A percentile compares a stretch with the other conserved stretches of the same genome.
Conservation (phyloP, 2,888 invertebrate species). For the Cepaea hortensis region DNA sequence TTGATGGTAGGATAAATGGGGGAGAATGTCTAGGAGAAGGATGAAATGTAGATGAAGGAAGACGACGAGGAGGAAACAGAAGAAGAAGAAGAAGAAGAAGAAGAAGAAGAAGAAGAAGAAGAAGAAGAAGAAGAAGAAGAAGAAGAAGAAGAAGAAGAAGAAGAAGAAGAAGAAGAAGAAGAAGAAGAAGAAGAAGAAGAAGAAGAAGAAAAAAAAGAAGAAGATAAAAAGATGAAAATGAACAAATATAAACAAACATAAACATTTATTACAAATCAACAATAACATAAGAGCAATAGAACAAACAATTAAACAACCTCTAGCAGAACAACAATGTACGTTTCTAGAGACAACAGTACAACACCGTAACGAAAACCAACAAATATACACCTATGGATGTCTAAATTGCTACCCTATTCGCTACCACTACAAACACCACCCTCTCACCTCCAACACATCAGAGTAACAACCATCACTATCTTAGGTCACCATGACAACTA, state of each 20-base stretch:
- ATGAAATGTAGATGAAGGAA: background rate
- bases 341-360: background rate
- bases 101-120: background rate
- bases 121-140: background rate
- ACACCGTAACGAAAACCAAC: background rate
- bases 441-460: constrained; percentile 26
- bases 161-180: background rate
- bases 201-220: background rate
- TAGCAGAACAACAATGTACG: background rate
- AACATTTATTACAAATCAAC: background rate
- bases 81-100: background rate
- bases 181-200: background rate
- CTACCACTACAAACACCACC: constrained; percentile 26
- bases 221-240: background rate
- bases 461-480: background rate
- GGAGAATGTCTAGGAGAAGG: background rate
- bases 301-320: background rate
- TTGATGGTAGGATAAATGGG: background rate
- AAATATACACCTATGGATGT: background rate
- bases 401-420: background rate
- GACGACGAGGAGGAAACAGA: background rate
- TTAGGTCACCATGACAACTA: constrained; percentile 7
- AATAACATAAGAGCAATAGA: background rate
- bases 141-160: background rate
- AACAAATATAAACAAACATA: background rate